Conservation (phyloP, 2,888 invertebrate species). For the Ophonus ardosiacus region DNA sequence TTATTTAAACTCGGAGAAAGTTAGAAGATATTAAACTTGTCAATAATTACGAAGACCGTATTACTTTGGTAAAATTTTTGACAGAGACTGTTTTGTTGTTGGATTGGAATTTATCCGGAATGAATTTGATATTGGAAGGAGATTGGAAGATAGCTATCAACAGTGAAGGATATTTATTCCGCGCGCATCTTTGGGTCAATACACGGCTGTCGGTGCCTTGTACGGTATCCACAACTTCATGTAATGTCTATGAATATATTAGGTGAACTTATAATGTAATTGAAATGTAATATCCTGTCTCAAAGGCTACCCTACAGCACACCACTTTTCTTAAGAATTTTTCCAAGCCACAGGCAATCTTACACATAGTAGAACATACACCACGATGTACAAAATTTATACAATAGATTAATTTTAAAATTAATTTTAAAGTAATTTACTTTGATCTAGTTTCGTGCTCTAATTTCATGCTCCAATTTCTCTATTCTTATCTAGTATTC, state of each 20-base stretch:
- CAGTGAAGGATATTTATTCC: slow-evolving; percentile 34
- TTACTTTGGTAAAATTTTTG: not conserved
- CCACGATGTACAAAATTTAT: not conserved
- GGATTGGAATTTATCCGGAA: not conserved
- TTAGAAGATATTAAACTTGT: not conserved
- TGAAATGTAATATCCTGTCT: slow-evolving; percentile 56
- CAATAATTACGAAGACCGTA: slow-evolving; percentile 15
- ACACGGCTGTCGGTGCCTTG: not conserved
- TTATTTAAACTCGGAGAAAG: slow-evolving; percentile 9
- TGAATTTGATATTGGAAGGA: not conserved
- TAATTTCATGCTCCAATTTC: too few relatives aligned
- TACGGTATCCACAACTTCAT: not conserved
- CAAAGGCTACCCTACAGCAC: slow-evolving; percentile 35
- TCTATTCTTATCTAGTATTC: too few relatives aligned
- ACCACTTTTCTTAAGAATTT: not conserved
- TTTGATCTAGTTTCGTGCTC: too few relatives aligned
- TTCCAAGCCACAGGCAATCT: not conserved
- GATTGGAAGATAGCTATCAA: not conserved
- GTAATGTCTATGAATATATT: slow-evolving; percentile 58
- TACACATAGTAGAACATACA: not conserved
- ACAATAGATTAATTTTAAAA: too few relatives aligned
- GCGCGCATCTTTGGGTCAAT: slow-evolving; percentile 3
- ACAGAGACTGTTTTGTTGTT: not conserved
- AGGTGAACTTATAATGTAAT: slow-evolving; percentile 53
- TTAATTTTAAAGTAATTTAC: too few relatives aligned